Conservation (phyloP, 2,888 invertebrate genomes). For the Andrena flavipes region DNA sequence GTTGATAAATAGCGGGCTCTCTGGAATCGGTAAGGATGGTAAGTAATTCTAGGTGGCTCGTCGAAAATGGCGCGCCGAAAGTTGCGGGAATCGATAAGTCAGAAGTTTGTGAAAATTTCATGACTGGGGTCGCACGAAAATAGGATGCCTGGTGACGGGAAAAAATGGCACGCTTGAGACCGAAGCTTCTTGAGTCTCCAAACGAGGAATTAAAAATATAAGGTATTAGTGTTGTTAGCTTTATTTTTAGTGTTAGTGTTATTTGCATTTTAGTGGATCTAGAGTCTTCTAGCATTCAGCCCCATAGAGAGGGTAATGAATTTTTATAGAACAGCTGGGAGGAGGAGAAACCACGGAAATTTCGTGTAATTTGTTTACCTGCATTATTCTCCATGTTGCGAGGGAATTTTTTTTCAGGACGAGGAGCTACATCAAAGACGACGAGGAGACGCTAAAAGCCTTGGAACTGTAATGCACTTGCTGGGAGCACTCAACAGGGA, state of each 20-base stretch:
- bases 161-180: no score
- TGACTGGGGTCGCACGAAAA: no score
- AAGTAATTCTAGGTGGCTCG: no score
- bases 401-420: no score
- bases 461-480: conserved; percentile 5
- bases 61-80: no score
- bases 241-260: neutral
- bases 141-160: no score
- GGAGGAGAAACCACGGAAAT: neutral
- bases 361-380: neutral
- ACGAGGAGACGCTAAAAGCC: conserved; percentile 9
- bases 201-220: no score
- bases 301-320: neutral
- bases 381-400: neutral
- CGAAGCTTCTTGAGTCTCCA: no score
- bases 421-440: conserved; percentile 1
- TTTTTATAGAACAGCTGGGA: neutral
- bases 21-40: no score
- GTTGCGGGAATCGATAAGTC: no score
- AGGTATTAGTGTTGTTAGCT: neutral
- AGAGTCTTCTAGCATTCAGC: neutral
- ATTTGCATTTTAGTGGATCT: neutral
- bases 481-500: conserved; percentile 17
- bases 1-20: no score
- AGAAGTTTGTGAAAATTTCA: no score